phyloP scores from a whole-genome alignment of 2,113 vertebrate genomes.

The Octodon degus region DNA sequence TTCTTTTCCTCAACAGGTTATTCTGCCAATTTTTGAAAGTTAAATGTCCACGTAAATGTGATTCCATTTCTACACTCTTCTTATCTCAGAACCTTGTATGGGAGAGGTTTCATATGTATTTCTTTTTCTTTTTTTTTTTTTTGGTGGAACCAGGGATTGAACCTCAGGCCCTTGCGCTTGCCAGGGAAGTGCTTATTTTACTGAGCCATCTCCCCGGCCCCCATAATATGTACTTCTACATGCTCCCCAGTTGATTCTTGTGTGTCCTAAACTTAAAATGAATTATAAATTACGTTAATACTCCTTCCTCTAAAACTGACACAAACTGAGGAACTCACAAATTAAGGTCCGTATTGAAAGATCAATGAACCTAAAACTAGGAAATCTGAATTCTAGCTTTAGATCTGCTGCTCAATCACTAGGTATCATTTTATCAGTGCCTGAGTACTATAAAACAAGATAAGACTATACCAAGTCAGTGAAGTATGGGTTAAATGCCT shows the following conservation, averaged over 20 bases:
- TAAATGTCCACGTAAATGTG: neutral
- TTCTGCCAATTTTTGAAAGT: conserved; percentile 11
- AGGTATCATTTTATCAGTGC: neutral
- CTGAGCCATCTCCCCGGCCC: too few relatives aligned
- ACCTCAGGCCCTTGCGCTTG: too few relatives aligned
- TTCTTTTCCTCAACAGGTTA: neutral
- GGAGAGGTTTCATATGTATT: neutral
- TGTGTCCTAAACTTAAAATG: neutral
- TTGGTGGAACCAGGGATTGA: too few relatives aligned
- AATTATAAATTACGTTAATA: neutral
- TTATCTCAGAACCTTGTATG: neutral
- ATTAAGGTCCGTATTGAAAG: neutral
- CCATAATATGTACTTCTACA: conserved; percentile 10
- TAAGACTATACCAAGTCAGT: neutral
- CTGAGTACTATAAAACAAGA: neutral
- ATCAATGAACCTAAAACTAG: neutral
- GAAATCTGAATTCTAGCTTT: neutral
- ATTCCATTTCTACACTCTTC: neutral
- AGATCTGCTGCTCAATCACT: neutral
- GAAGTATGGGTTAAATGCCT: neutral
- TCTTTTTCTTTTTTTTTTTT: neutral
- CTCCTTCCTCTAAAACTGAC: neutral
- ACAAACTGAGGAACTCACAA: neutral
- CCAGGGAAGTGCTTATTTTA: too few relatives aligned
- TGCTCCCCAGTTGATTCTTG: neutral